A percentile compares a stretch with the other conserved stretches of the same genome.
These are phyloP conservation scores for Eurosta solidaginis DNA, from an alignment of 1,140 invertebrate genomes.

Conservation along the genomic window DNA sequence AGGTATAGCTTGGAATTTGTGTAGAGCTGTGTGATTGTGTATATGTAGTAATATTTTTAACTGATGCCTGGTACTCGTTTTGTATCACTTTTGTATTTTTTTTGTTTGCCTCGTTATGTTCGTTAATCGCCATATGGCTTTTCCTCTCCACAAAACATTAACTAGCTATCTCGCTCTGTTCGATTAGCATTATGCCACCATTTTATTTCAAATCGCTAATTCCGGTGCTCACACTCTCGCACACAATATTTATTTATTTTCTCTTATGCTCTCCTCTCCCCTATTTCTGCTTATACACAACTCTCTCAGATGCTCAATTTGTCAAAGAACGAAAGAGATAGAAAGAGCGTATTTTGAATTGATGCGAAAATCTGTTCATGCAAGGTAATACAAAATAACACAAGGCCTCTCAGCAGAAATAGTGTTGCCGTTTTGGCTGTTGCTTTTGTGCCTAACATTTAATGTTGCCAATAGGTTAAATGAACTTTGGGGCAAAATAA, in stretches of 20 bases:
- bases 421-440: conserved; percentile 15
- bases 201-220: conserved; percentile 23
- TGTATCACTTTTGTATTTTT: conserved; percentile 8
- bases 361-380: background rate
- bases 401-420: background rate
- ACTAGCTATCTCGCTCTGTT: conserved; percentile 11
- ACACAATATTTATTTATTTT: background rate
- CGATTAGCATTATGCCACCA: conserved; percentile 26
- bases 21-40: background rate
- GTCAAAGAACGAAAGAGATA: background rate
- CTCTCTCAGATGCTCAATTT: background rate
- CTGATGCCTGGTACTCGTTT: conserved; percentile 7
- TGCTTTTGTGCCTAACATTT: background rate
- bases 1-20: no score
- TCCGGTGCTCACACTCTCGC: background rate
- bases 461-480: conserved; percentile 14
- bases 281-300: background rate
- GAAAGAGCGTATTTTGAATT: background rate
- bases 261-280: background rate
- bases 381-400: background rate
- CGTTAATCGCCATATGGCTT: conserved; percentile 6
- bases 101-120: background rate
- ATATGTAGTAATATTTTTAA: background rate
- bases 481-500: background rate
- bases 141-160: background rate